Evolutionary conservation across 2,888 invertebrate species (phyloP), one percentile per base, ranked within the genome.

Genomic region (Timandra comae): DNA sequence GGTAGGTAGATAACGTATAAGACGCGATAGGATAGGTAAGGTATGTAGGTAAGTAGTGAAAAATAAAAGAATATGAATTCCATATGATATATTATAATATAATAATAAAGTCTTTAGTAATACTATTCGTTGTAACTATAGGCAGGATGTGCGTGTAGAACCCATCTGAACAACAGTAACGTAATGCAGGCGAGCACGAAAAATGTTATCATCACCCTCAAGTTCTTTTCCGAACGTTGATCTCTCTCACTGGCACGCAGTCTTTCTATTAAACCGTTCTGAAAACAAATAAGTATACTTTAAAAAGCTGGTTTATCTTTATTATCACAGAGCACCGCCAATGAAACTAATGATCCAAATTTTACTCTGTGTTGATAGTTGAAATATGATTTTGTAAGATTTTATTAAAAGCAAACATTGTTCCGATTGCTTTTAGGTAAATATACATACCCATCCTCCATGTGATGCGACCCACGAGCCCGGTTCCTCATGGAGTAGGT

Each of bases 391-490:
- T n/a, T n/a, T n/a, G n/a, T n/a, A n/a, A n/a, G n/a, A n/a, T n/a
- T n/a, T n/a, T n/a, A n/a, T n/a, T n/a, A n/a, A n/a, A n/a, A n/a
- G n/a, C n/a, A n/a, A n/a, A n/a, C n/a, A n/a, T n/a, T n/a, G n/a
- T n/a, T n/a, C n/a, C n/a, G n/a, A n/a, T n/a, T n/a, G n/a, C n/a
- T n/a, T n/a, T n/a, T n/a, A n/a, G n/a, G n/a, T n/a, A n/a, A n/a
- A n/a, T n/a, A n/a, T n/a, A 6, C 75, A 57, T 76, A 95, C 95
- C 96, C 96, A 96, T 68, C 96, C 96, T 9, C 95, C 95, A 59
- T 94, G 93, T 27, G 90, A 86, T 30, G 92, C 91, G 7, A 96
- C 91, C 96, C 96, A 96, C 1, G 89, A 89, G 46, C 93, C 91
- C 0, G 91, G 88, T 55, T 95, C 91, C 24, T 92, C 91, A 52